phyloP scores from a whole-genome alignment of 2,797 vertebrate species.

The Smutsia temminckii region DNA sequence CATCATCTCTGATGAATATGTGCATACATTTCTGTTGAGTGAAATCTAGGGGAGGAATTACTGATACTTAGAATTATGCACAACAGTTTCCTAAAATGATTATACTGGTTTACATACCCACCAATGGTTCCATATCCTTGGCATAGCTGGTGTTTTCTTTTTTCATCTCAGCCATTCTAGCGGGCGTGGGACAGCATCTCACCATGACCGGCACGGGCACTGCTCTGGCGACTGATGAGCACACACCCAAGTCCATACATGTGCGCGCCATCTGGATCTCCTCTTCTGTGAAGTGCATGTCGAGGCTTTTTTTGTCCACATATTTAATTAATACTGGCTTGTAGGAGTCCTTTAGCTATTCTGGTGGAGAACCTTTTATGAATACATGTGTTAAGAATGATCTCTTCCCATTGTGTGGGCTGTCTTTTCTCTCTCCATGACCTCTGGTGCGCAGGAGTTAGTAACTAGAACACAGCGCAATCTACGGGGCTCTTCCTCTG shows the following conservation, averaged over 20 bases:
- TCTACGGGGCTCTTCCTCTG: not conserved
- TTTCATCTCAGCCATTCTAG: not conserved
- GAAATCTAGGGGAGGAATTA: not conserved
- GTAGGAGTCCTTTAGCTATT: not conserved
- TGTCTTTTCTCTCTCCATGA: not conserved
- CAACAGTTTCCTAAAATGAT: slow-evolving; percentile 4
- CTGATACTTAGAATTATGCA: not conserved
- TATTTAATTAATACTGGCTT: not conserved
- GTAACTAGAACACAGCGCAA: not conserved
- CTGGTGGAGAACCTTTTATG: not conserved
- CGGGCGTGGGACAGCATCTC: not conserved
- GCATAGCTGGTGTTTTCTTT: not conserved
- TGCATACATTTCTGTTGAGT: not conserved
- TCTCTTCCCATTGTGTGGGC: not conserved
- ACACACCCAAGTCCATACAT: not conserved
- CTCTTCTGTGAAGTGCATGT: not conserved
- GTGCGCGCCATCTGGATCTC: not conserved
- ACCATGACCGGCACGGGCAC: not conserved
- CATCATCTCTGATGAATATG: not conserved
- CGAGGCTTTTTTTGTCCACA: not conserved
- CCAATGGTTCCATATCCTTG: not conserved
- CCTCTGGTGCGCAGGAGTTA: not conserved
- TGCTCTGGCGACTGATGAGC: not conserved
- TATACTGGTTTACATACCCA: not conserved
- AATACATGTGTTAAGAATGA: not conserved